Evolutionary conservation across 2,797 vertebrate species (phyloP).

Genomic region (Pseudotriccus pelzelni): DNA sequence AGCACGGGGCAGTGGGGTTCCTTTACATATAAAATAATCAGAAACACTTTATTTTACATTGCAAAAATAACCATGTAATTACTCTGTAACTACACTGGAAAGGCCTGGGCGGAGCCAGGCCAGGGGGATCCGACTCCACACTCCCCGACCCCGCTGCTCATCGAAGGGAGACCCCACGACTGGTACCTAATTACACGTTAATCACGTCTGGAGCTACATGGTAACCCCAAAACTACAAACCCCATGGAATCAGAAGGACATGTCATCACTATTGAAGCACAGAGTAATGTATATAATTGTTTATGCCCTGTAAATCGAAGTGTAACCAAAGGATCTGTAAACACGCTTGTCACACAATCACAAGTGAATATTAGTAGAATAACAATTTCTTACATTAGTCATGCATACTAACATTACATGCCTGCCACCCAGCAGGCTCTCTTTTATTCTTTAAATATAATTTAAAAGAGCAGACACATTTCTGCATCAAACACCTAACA

Average conservation of each 20-base stretch:
- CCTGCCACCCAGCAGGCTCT: constrained; percentile 90
- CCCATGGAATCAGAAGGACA: constrained; percentile 70
- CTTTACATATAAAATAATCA: constrained; percentile 84
- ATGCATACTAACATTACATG: constrained; percentile 97
- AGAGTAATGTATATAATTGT: constrained; percentile 81
- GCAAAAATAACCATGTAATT: constrained; percentile 86
- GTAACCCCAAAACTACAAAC: constrained; percentile 73
- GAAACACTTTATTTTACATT: constrained; percentile 85
- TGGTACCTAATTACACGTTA: constrained; percentile 73
- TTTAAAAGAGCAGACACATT: constrained; percentile 85
- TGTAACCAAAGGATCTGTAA: constrained; percentile 90
- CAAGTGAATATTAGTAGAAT: constrained; percentile 90
- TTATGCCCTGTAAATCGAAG: constrained; percentile 85
- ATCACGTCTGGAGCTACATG: constrained; percentile 76
- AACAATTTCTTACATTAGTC: constrained; percentile 87
- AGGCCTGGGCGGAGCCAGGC: constrained; percentile 77
- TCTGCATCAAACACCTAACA: constrained; percentile 91
- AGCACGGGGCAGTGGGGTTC: constrained; percentile 77
- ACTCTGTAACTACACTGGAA: constrained; percentile 80
- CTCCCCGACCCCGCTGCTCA: constrained; percentile 63
- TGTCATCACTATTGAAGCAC: constrained; percentile 71
- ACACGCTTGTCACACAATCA: constrained; percentile 99
- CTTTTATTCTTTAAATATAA: constrained; percentile 89
- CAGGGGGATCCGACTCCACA: constrained; percentile 73
- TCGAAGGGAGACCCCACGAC: constrained; percentile 72